These are phyloP conservation scores for Acleris literana DNA, from an alignment of 2,888 invertebrate species.

Conservation along the genomic window DNA sequence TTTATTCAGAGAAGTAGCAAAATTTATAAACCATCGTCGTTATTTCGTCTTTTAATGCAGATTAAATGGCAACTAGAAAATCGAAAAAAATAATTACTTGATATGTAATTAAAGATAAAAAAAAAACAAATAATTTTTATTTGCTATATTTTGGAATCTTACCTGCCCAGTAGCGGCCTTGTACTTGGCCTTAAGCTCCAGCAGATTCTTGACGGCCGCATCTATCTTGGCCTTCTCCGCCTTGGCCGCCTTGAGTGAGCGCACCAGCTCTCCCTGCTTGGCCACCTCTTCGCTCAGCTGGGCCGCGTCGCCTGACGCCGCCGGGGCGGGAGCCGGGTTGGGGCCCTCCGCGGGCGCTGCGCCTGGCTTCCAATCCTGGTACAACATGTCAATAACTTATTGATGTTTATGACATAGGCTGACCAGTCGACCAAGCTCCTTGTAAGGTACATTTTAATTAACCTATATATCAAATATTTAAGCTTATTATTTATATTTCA, in stretches of 20 bases:
- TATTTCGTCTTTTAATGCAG: too few relatives aligned
- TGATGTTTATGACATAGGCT: too few relatives aligned
- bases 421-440: too few relatives aligned
- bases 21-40: too few relatives aligned
- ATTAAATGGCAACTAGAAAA: too few relatives aligned
- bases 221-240: constrained; percentile 82
- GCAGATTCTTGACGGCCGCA: constrained; percentile 79
- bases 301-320: constrained; percentile 39
- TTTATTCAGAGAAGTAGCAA: too few relatives aligned
- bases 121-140: not conserved
- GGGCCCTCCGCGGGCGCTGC: constrained; percentile 37
- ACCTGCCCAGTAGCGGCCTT: constrained; percentile 81
- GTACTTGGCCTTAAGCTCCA: constrained; percentile 89
- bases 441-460: too few relatives aligned
- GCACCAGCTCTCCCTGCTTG: constrained; percentile 86
- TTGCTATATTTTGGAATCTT: not conserved
- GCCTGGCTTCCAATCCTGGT: constrained; percentile 42
- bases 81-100: too few relatives aligned
- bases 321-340: constrained; percentile 36
- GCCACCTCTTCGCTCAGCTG: constrained; percentile 67
- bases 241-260: constrained; percentile 87
- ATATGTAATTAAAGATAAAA: not conserved
- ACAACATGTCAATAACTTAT: not conserved
- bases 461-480: too few relatives aligned
- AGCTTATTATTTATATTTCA: too few relatives aligned